Evolutionary conservation across 2,113 vertebrate species (phyloP), one percentile per base, ranked within the genome.

Genomic region (Prunella fulvescens): DNA sequence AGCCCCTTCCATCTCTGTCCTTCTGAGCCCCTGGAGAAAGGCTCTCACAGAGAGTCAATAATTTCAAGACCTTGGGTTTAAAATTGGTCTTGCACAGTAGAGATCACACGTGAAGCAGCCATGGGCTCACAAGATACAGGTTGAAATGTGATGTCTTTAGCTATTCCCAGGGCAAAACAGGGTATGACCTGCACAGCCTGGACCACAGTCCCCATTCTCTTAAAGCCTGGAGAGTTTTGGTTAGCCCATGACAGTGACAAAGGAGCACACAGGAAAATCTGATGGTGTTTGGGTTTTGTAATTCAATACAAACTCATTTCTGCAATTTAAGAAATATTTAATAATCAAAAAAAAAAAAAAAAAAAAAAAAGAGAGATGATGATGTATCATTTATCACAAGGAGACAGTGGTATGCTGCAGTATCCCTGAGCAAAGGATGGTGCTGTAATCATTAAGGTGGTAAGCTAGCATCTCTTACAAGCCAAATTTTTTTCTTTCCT

Each of bases 301-400:
- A 95, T 80, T 90, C 74, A 92, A 92, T 87, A 89, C 35, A 92
- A 86, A 80, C 19, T 28, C 9, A 61, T 71, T 89, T 91, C 66
- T 93, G 81, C 72, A 80, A 89, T 95, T 89, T 86, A 91, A 81
- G 37, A 79, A 89, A 87, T 20, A 79, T 81, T 73, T 83, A 73
- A 39, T 78, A 14, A 45, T 16, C 54, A 17, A 12, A 8, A 14
- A 31, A 33, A 12, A 37, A 50, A n/a, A 37, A 47, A 44, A 1
- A 45, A n/a, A 19, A 31, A 54, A 37, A 6, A 76, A 42, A 35
- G 57, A 81, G 10, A 72, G 15, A 60, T 48, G 31, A 72, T 50
- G 53, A 86, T 2, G 0, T 79, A 57, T 66, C 53, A 85, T 92
- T 93, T 96, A 19, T 96, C 95, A 93, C 58, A 82, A 77, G 67